These are phyloP conservation scores for Eupithecia centaureata DNA, from an alignment of 2,888 invertebrate species.

Conservation along the genomic window DNA sequence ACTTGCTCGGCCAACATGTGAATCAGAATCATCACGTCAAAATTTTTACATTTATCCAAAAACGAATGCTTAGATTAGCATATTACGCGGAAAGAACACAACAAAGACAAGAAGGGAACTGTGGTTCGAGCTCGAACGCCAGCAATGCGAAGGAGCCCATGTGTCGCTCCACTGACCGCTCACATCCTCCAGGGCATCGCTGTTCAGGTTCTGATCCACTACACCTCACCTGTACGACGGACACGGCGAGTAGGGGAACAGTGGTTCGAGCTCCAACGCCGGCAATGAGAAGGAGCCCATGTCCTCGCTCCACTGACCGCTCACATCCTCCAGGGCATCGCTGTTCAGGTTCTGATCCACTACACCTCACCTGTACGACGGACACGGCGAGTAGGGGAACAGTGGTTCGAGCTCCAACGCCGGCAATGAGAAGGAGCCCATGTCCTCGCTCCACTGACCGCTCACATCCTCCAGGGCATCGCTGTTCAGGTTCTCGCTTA, in stretches of 20 bases:
- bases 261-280: slow-evolving; percentile 91
- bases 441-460: slow-evolving; percentile 89
- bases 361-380: slow-evolving; percentile 87
- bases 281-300: slow-evolving; percentile 90
- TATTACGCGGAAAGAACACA: too few relatives aligned
- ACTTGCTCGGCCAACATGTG: too few relatives aligned
- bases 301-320: slow-evolving; percentile 88
- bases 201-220: neutral
- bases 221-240: slow-evolving; percentile 85
- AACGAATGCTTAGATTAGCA: too few relatives aligned
- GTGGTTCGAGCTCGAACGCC: too few relatives aligned
- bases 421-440: slow-evolving; percentile 93
- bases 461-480: slow-evolving; percentile 70
- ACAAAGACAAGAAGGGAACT: too few relatives aligned
- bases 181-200: slow-evolving; percentile 67
- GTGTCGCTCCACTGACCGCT: slow-evolving; percentile 88
- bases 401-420: slow-evolving; percentile 94
- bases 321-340: slow-evolving; percentile 69
- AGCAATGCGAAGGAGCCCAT: slow-evolving; percentile 92
- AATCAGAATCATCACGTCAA: too few relatives aligned
- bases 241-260: slow-evolving; percentile 7
- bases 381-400: slow-evolving; percentile 93
- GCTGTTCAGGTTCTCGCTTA: slow-evolving; percentile 69
- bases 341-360: neutral
- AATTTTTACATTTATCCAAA: too few relatives aligned